Percentiles rank a stretch among this genome's conserved stretches.
Conservation (phyloP, 2,113 vertebrate genomes). For the Tragulus kanchil region DNA sequence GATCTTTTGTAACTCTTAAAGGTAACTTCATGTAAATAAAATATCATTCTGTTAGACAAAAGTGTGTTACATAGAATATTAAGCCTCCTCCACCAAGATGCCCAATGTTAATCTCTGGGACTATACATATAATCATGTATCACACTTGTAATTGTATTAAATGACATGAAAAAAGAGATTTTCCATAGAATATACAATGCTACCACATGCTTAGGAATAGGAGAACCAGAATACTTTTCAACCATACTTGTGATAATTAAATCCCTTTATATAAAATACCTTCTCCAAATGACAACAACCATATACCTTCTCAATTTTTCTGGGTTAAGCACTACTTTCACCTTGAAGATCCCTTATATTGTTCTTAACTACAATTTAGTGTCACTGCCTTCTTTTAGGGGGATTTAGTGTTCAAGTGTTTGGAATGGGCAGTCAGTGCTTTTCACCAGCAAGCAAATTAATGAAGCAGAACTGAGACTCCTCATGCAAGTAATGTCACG, state of each 20-base stretch:
- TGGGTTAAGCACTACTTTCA: not conserved
- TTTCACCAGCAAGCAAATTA: not conserved
- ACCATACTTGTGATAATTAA: not conserved
- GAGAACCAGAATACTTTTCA: not conserved
- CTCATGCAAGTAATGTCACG: not conserved
- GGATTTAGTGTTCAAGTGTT: not conserved
- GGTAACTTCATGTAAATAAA: not conserved
- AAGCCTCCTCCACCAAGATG: not conserved
- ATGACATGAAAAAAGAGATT: not conserved
- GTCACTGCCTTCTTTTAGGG: not conserved
- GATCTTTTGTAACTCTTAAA: not conserved
- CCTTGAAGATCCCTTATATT: not conserved
- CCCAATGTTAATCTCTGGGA: not conserved
- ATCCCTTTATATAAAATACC: not conserved
- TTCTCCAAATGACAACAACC: not conserved
- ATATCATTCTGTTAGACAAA: not conserved
- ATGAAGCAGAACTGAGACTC: not conserved
- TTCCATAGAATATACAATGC: not conserved
- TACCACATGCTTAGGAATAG: not conserved
- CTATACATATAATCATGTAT: not conserved
- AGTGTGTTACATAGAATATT: not conserved
- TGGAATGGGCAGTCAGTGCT: not conserved
- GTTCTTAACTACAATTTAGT: not conserved
- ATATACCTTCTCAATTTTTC: not conserved
- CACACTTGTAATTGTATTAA: not conserved